Base-by-base conservation (phyloP, 2,888 invertebrate genomes). In the Parnassius apollo region DNA sequence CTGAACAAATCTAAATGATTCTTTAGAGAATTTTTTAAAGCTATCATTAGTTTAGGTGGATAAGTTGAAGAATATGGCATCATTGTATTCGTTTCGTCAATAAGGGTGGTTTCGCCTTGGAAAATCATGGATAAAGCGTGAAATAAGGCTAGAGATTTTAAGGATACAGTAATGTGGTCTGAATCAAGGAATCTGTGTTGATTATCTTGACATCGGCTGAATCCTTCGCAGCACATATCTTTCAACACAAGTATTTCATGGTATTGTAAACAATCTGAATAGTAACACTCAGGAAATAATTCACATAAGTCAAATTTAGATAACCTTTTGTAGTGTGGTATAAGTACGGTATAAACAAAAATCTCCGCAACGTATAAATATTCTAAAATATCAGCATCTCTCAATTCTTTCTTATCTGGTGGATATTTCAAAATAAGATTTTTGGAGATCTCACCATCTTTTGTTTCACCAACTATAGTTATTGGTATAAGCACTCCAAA, bases 161-260 rank as follows among this genome's bases (percentile, higher is more conserved):
- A 56, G n/a, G 63, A 63, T 10, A 56, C 59, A 44, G 48, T 12
- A n/a, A 63, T 49, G 18, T 59, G 63, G 1, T 59, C 51, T 9
- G 7, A n/a, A 48, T 63, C 59, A 9, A 63, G 55, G 13, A 69
- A 70, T 9, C 56, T 65, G 8, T 67, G 52, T 8, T 67, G 51
- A 3, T 2, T 49, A n/a, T 53, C 52, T 13, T 55, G 51, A 54
- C 63, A 66, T 13, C 65, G 62, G 48, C 52, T 50, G 42, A 57
- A 73, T 4, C 66, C 68, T 25, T 68, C 65, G 50, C 45, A 54
- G 10, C 59, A 64, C 69, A 73, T 70, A 42, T 61, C 55, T 61
- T 69, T 67, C 51, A 71, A 54, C 18, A 68, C 66, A 22, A 73
- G 54, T 2, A 66, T 61, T 57, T 71, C 68, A 12, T 68, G 61